Percentiles rank a stretch among this genome's conserved stretches.
These are phyloP conservation scores for Ctenosaura bakeri DNA, from an alignment of 2,797 vertebrate genomes.

Conservation along the genomic window DNA sequence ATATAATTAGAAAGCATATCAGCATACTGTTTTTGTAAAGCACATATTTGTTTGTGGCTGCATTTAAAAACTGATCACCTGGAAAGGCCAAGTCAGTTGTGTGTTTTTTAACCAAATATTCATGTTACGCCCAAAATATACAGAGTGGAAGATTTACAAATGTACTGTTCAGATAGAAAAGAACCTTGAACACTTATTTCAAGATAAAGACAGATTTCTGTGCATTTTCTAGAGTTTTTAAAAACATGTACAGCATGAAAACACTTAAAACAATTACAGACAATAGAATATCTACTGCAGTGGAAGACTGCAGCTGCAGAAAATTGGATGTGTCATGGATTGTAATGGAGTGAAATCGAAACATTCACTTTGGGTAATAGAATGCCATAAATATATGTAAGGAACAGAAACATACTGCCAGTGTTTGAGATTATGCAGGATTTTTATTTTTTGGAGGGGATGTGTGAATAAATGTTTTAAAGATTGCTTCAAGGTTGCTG, in stretches of 20 bases:
- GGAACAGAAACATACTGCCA: constrained; percentile 47
- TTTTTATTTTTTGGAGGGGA: constrained; percentile 34
- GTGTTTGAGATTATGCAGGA: constrained; percentile 50
- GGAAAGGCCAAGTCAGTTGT: not conserved
- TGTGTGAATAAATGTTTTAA: not conserved
- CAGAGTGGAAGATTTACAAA: not conserved
- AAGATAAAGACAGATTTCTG: constrained; percentile 51
- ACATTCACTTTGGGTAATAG: constrained; percentile 64
- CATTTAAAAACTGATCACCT: constrained; percentile 1
- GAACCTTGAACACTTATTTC: constrained; percentile 51
- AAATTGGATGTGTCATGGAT: constrained; percentile 71
- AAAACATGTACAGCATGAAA: constrained; percentile 49
- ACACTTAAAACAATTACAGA: constrained; percentile 55
- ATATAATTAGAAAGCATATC: not conserved
- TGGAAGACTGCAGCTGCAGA: constrained; percentile 65
- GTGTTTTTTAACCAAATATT: not conserved
- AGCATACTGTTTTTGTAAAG: not conserved
- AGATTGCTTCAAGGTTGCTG: constrained; percentile 50
- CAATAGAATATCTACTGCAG: constrained; percentile 64
- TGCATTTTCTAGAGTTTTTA: constrained; percentile 51
- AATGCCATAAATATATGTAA: constrained; percentile 65
- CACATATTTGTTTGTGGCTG: not conserved
- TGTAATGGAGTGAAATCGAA: constrained; percentile 68
- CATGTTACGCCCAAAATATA: not conserved
- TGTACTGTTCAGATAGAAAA: constrained; percentile 4